phyloP scores from a whole-genome alignment of 2,797 vertebrate species.

The Scarus forsteni region DNA sequence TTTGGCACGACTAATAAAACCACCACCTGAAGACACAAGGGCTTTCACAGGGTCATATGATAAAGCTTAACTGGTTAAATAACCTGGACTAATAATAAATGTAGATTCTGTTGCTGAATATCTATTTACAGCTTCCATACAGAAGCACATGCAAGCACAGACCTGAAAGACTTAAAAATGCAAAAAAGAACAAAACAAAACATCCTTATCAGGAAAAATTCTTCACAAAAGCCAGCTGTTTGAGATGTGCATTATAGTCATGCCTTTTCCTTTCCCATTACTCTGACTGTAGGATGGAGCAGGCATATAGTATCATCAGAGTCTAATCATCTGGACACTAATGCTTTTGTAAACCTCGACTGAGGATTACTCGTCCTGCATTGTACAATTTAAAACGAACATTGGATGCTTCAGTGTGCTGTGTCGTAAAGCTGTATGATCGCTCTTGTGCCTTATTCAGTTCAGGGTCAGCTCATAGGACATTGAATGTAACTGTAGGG shows the following conservation, averaged over 20 bases:
- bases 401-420: background rate
- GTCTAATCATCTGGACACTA: background rate
- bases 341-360: slow-evolving; percentile 12
- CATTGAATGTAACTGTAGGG: background rate
- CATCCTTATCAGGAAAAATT: background rate
- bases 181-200: no score
- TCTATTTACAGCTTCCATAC: no score
- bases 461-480: background rate
- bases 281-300: background rate
- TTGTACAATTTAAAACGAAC: slow-evolving; percentile 7
- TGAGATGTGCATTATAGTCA: background rate
- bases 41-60: no score
- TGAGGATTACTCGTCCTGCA: background rate
- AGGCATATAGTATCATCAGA: background rate
- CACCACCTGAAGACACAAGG: no score
- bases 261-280: background rate
- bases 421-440: background rate
- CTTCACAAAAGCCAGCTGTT: background rate
- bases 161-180: no score
- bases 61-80: no score
- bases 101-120: no score
- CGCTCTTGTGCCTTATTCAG: background rate
- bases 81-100: no score
- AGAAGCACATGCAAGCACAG: no score
- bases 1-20: no score